Evolutionary conservation across 2,113 vertebrate genomes (phyloP).

Genomic region (Oreochromis spilurus): DNA sequence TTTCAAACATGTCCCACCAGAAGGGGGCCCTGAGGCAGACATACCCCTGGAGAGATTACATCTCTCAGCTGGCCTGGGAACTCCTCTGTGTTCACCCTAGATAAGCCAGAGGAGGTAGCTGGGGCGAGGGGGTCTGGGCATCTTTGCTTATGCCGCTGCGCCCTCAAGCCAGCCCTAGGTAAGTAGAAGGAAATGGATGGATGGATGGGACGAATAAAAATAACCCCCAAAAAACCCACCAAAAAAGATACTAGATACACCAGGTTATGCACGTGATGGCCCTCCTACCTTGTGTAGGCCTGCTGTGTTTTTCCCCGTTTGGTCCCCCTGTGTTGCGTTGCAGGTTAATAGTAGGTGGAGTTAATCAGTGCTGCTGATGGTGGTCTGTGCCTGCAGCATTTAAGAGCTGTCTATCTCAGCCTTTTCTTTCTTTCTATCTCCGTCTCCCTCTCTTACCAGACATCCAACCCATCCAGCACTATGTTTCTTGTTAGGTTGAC

Average conservation of each 20-base stretch:
- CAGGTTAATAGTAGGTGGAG: not conserved
- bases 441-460: not conserved
- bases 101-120: not conserved
- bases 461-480: not conserved
- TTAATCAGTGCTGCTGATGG: not conserved
- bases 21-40: not conserved
- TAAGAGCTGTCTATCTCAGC: not conserved
- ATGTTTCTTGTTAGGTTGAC: not conserved
- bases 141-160: not conserved
- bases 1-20: not conserved
- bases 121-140: not conserved
- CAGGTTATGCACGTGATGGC: not conserved
- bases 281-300: not conserved
- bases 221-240: fast-evolving
- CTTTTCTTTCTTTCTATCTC: not conserved
- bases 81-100: not conserved
- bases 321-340: not conserved
- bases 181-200: not conserved
- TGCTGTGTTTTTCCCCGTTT: not conserved
- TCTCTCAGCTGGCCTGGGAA: not conserved
- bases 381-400: not conserved
- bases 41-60: not conserved
- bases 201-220: not conserved
- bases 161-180: not conserved
- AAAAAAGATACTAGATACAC: not conserved